Evolutionary conservation across 2,797 vertebrate species (phyloP), one percentile per base, ranked within the genome.

Genomic region (Apogon talboti): DNA sequence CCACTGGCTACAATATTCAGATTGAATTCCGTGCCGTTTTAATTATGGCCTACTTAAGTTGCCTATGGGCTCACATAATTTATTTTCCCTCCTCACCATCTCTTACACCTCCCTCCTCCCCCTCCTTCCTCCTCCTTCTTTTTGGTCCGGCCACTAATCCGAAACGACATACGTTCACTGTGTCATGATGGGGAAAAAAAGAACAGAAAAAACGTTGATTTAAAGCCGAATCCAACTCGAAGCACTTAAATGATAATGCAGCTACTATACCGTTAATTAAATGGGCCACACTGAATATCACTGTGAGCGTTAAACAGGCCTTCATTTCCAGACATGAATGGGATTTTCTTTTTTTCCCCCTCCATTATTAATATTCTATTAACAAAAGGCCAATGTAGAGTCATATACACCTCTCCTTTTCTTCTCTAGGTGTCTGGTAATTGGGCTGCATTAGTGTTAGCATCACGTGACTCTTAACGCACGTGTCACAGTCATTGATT

Each of bases 21-120:
- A 89, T 87, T 84, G 82, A 90, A 92, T 65, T 70, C 84, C 59
- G 75, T 51, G 65, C 67, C 72, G 55, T 88, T 89, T 90, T 89
- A 92, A 92, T 92, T 89, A 92, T 55, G 67, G 78, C 76, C 66
- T 63, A 77, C 81, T 87, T 89, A 88, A 84, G 50, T 84, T 81
- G 87, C 86, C 83, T 73, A 77, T 88, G 79, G 88, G 82, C 74
- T 58, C 33, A 47, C 76, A 71, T 88, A 35, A 90, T 91, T 86
- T 86, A 88, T 85, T 71, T 65, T 37, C 79, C 28, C n/a, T 74
- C 58, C 69, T 49, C 33, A 8, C 33, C 33, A 8, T 10, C 33
- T 10, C 33, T 10, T 10, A 35, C 33, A 35, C 33, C 33, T 2
- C 7, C 44, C n/a, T 19, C 44, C 44, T 19, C 44, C 10, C n/a